Conservation (phyloP, 2,797 vertebrate genomes). For the Harpagifer antarcticus region DNA sequence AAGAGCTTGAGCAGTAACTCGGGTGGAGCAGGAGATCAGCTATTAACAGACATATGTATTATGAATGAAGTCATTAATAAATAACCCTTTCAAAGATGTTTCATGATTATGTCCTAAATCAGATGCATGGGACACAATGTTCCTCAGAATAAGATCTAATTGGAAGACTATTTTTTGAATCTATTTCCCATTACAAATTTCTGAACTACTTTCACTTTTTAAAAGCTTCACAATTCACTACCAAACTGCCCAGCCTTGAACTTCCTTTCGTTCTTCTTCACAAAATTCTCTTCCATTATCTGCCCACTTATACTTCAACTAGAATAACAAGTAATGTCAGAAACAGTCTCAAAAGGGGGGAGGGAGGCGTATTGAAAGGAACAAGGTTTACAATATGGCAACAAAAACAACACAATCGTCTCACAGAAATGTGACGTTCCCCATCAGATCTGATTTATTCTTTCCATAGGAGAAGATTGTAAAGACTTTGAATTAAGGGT, state of each 20-base stretch:
- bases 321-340: neutral
- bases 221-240: neutral
- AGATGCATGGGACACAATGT: neutral
- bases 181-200: neutral
- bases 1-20: slow-evolving; percentile 15
- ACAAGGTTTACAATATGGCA: neutral
- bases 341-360: too few relatives aligned
- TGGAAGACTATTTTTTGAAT: neutral
- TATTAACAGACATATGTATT: slow-evolving; percentile 17
- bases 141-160: neutral
- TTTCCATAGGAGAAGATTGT: neutral
- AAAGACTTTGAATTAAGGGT: neutral
- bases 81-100: neutral
- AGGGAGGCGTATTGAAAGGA: slow-evolving; percentile 6
- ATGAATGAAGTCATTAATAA: neutral
- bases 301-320: neutral
- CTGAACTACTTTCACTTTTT: neutral
- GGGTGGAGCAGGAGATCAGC: slow-evolving; percentile 3
- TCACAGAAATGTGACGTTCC: neutral
- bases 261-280: neutral
- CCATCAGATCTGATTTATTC: neutral
- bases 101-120: neutral
- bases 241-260: neutral
- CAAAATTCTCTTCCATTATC: neutral
- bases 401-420: neutral